A percentile compares a stretch with the other conserved stretches of the same genome.
phyloP scores from a whole-genome alignment of 2,888 invertebrate species.

The Thumatha senex region DNA sequence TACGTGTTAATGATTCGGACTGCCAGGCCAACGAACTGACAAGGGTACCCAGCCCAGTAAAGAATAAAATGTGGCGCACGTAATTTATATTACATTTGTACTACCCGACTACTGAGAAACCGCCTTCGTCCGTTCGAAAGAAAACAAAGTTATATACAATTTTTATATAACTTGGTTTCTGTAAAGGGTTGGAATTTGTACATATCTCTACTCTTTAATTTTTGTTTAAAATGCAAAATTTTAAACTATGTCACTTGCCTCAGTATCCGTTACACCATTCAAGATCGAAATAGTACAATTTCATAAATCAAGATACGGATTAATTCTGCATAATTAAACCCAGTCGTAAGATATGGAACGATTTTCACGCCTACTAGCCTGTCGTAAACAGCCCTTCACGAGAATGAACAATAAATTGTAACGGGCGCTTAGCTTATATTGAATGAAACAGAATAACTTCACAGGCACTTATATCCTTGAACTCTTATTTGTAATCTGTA shows the following conservation, averaged over 20 bases:
- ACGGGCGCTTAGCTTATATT: too few species aligned
- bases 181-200: too few species aligned
- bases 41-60: background rate
- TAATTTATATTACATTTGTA: background rate
- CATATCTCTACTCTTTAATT: too few species aligned
- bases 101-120: background rate
- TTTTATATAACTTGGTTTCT: too few species aligned
- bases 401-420: too few species aligned
- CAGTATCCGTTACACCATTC: background rate
- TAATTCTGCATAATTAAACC: constrained; percentile 29
- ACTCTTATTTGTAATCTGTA: too few species aligned
- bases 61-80: background rate
- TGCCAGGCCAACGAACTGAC: background rate
- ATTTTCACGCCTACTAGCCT: constrained; percentile 25
- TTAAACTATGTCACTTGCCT: background rate
- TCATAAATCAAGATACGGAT: constrained; percentile 13
- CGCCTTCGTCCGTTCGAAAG: background rate
- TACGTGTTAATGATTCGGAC: background rate
- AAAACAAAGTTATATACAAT: too few species aligned
- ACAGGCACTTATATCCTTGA: too few species aligned
- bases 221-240: too few species aligned
- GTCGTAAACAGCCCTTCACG: constrained; percentile 16
- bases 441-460: constrained; percentile 16
- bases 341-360: constrained; percentile 20
- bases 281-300: background rate